Evolutionary conservation across 2,888 invertebrate genomes (phyloP), one percentile per base, ranked within the genome.

Genomic region (Gerris lacustris): DNA sequence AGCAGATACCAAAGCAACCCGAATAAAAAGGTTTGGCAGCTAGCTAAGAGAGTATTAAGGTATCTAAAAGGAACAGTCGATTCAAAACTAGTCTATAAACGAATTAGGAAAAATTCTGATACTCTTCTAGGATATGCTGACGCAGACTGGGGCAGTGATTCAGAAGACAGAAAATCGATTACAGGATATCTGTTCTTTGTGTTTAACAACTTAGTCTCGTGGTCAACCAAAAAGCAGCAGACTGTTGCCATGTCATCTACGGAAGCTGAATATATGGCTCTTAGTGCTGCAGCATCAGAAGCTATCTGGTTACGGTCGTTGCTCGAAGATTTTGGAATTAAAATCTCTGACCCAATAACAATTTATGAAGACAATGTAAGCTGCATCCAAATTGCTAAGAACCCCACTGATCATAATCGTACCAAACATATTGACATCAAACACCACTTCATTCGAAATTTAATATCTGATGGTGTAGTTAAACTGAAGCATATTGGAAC

Each of bases 351-450:
- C 45, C 18, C 67, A 17, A 47, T 69, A 7, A 15, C 45, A 6
- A 44, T 45, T n/a, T 72, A 66, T 45, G 66, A 71, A 62, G 73
- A 69, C 67, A 72, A 72, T 72, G 67, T 69, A 44, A 44, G 45
- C n/a, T 17, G 31, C 6, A 73, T 72, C 15, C 66, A 66, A 63
- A n/a, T 70, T 17, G 44, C 67, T 11, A 18, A 64, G 17, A 69
- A 69, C 47, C 63, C 47, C 9, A 55, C 17, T 43, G 18, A 67
- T 6, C 62, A 66, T 55, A 69, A 67, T 45, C n/a, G 68, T 6
- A n/a, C n/a, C n/a, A n/a, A n/a, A n/a, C n/a, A n/a, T n/a, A n/a
- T n/a, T n/a, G n/a, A n/a, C n/a, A n/a, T n/a, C n/a, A n/a, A n/a
- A n/a, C n/a, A n/a, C n/a, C n/a, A n/a, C n/a, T n/a, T n/a, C n/a